phyloP scores from a whole-genome alignment of 2,113 vertebrate genomes.

The Brachyistius frenatus region DNA sequence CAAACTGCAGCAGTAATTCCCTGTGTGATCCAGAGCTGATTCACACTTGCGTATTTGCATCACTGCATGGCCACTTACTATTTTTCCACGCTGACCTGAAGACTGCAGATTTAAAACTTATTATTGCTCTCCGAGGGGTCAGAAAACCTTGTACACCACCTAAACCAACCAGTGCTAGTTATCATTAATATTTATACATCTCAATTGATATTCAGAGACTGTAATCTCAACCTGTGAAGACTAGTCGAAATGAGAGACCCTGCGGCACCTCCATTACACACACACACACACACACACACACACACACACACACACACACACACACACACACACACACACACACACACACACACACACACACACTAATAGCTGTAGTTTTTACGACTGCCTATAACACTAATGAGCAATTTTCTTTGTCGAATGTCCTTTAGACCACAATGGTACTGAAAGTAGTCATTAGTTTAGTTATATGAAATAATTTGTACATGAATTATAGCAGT shows the following conservation, averaged over 20 bases:
- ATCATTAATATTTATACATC: slow-evolving; percentile 56
- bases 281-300: slow-evolving; percentile 4
- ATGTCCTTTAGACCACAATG: slow-evolving; percentile 19
- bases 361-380: slow-evolving; percentile 34
- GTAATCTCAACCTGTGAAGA: slow-evolving; percentile 16
- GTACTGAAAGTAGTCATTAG: slow-evolving; percentile 38
- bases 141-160: slow-evolving; percentile 17
- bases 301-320: no score
- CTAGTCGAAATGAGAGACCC: slow-evolving; percentile 15
- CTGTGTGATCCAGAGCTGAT: slow-evolving; percentile 22
- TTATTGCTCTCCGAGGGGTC: slow-evolving; percentile 19
- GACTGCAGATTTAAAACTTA: slow-evolving; percentile 16
- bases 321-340: no score
- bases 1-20: neutral
- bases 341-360: slow-evolving; percentile 1
- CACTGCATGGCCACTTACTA: slow-evolving; percentile 8
- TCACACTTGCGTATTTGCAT: neutral
- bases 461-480: slow-evolving; percentile 47
- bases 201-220: slow-evolving; percentile 44
- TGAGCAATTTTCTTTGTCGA: slow-evolving; percentile 13
- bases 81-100: slow-evolving; percentile 7
- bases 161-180: slow-evolving; percentile 20
- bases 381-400: slow-evolving; percentile 14
- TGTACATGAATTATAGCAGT: slow-evolving; percentile 46
- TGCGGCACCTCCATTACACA: neutral